phyloP scores from a whole-genome alignment of 2,888 invertebrate genomes.

The Drosophila mercatorum region DNA sequence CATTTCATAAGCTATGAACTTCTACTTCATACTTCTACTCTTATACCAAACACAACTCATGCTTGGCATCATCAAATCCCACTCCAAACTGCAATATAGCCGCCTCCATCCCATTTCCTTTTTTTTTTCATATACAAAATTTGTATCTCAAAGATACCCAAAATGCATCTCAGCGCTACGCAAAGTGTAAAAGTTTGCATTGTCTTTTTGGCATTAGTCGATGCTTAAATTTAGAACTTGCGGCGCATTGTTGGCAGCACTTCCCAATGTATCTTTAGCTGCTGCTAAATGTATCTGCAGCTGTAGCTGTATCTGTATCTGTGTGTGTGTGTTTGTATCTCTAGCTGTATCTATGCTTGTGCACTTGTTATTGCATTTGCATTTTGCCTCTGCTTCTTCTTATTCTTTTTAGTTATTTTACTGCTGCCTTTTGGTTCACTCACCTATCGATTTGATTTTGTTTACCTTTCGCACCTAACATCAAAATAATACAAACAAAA shows the following conservation, averaged over 20 bases:
- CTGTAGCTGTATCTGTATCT: constrained; percentile 1
- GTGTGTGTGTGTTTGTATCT: constrained; percentile 21
- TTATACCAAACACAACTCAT: not conserved
- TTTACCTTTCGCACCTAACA: constrained; percentile 43
- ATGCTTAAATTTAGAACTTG: constrained; percentile 62
- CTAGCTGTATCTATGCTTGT: constrained; percentile 9
- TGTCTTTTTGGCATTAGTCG: constrained; percentile 44
- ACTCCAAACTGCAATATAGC: not conserved
- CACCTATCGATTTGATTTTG: constrained; percentile 69
- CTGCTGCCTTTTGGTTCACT: constrained; percentile 62
- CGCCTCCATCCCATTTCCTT: not conserved
- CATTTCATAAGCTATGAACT: not conserved
- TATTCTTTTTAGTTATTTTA: constrained; percentile 18
- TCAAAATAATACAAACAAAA: constrained; percentile 18
- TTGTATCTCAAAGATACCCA: constrained; percentile 20
- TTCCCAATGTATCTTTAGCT: constrained; percentile 15
- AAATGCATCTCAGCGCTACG: constrained; percentile 31
- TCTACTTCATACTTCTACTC: not conserved
- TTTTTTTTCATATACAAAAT: not conserved
- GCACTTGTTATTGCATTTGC: constrained; percentile 40
- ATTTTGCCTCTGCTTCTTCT: constrained; percentile 11
- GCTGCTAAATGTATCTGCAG: constrained; percentile 7
- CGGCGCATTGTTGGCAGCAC: constrained; percentile 46
- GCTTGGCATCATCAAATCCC: too few relatives aligned
- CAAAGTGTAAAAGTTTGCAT: constrained; percentile 27